These are phyloP conservation scores for Echinops telfairi DNA, from an alignment of 2,113 vertebrate species.

Conservation along the genomic window DNA sequence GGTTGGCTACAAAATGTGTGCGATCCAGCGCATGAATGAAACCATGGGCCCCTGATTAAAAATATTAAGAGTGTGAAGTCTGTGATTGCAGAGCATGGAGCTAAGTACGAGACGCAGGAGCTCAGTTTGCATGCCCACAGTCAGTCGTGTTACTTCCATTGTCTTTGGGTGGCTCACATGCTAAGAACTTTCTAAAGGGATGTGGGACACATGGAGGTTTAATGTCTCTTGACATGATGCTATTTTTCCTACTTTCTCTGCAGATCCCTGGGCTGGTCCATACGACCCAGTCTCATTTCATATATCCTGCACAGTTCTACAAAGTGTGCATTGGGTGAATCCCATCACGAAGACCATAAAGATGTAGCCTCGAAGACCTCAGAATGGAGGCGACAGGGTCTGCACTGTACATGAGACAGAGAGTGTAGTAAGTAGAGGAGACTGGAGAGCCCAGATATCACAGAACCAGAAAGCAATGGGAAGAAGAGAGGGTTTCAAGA, in stretches of 20 bases:
- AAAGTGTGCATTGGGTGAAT: no score
- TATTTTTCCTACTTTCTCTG: not conserved
- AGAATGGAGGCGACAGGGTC: not conserved
- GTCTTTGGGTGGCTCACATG: no score
- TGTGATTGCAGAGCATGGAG: no score
- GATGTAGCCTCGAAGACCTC: not conserved
- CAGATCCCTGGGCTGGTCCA: not conserved
- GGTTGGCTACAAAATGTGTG: no score
- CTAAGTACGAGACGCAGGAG: no score
- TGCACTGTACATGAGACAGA: not conserved
- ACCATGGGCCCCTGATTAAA: no score
- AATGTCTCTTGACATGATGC: not conserved
- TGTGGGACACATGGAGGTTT: not conserved
- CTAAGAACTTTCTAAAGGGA: not conserved
- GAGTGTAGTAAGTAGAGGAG: not conserved
- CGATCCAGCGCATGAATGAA: no score
- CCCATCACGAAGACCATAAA: not conserved
- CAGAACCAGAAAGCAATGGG: rapidly evolving
- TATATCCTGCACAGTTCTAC: not conserved
- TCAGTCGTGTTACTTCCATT: no score
- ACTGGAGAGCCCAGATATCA: rapidly evolving
- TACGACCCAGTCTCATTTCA: not conserved
- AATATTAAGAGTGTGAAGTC: no score
- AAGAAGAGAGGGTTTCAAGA: not conserved
- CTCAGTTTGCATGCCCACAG: no score